Evolutionary conservation across 2,797 vertebrate species (phyloP).

Genomic region (Centroberyx gerrardi): DNA sequence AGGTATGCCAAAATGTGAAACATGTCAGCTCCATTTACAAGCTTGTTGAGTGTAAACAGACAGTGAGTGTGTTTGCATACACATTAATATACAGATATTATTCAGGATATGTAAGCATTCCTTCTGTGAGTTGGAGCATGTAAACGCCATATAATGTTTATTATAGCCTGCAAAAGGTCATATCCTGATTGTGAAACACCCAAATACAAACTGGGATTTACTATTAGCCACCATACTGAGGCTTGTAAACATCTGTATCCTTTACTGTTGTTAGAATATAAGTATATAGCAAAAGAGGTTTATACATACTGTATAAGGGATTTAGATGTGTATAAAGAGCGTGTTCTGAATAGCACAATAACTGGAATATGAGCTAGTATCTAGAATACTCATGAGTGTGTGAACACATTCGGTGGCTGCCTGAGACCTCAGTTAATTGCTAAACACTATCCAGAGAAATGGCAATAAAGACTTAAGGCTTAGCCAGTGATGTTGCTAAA

Average conservation of each 20-base stretch:
- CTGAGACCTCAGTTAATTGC: neutral
- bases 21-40: neutral
- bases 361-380: neutral
- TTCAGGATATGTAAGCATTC: neutral
- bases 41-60: neutral
- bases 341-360: neutral
- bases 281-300: no score
- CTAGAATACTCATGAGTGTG: neutral
- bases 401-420: no score
- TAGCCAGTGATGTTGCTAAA: neutral
- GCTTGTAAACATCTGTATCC: no score
- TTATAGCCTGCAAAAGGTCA: neutral
- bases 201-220: no score
- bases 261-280: no score
- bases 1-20: conserved; percentile 80
- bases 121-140: neutral
- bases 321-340: neutral
- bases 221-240: no score
- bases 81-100: neutral
- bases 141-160: neutral
- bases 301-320: no score
- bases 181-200: no score
- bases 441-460: neutral
- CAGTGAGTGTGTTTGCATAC: neutral
- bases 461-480: neutral